Base-by-base conservation (phyloP, 2,797 vertebrate species). In the Meriones psammophilus region DNA sequence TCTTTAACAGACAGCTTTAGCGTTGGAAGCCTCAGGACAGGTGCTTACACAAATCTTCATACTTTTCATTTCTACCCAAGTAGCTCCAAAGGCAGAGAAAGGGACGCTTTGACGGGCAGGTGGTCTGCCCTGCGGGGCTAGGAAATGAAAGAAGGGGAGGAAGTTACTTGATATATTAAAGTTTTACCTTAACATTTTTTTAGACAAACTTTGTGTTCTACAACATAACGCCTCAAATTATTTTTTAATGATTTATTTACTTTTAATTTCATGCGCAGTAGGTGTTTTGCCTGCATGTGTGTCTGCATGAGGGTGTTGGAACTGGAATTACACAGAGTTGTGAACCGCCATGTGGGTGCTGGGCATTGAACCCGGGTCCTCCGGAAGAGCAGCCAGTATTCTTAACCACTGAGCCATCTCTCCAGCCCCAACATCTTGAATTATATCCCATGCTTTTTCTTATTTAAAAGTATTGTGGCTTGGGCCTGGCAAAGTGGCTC, bases 51-150 rank as follows among this genome's bases (percentile, higher is more conserved):
- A 96, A 97, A 86, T 62, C 68, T 88, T 83, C 56, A 85, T 85
- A 84, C 87, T 39, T 92, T 94, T 78, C 96, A 22, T n/a, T 10
- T 68, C 87, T 30, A 92, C 50, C 58, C 78, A 77, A 92, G 64
- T 94, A 83, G 85, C 84, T 85, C 91, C 58, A 83, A 88, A 92
- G 95, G 90, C 91, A 86, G 95, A 95, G 87, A 97, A 95, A 95
- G 81, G 33, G 91, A 86, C 39, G 87, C 20, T 36, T 80, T 90
- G 71, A 60, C 60, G 84, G 66, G 62, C 14, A 4, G 77, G 66
- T 42, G 58, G 42, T 54, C 14, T 30, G 39, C 69, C 6, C 7
- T 22, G 18, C 66, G 26, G 71, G 28, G 60, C 78, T 95, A 60
- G 64, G 50, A 50, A 66, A 54, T 71, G 28, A 26, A 69, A 64